Conservation (phyloP, 2,888 invertebrate genomes). For the Andrena dorsata region DNA sequence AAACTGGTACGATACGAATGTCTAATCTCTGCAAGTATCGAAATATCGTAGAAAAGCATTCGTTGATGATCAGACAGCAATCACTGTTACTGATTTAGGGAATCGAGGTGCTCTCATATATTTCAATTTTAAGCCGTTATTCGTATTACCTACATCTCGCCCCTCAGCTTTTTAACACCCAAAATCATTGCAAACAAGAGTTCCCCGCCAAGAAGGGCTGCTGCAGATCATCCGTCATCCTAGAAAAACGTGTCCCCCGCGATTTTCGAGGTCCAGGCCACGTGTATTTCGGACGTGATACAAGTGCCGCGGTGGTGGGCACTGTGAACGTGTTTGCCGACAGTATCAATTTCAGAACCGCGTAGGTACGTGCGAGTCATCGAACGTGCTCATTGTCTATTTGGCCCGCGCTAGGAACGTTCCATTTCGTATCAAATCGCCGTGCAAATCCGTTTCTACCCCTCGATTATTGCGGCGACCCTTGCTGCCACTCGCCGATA, state of each 20-base stretch:
- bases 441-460: slow-evolving; percentile 15
- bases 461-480: not conserved
- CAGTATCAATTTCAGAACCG: slow-evolving; percentile 80
- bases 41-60: too few species aligned
- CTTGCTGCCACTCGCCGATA: not conserved
- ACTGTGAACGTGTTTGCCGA: slow-evolving; percentile 79
- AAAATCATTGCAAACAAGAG: not conserved
- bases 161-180: too few species aligned
- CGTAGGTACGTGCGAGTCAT: slow-evolving; percentile 75
- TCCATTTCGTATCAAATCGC: slow-evolving; percentile 61
- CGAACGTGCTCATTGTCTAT: slow-evolving; percentile 72
- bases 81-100: too few species aligned
- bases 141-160: too few species aligned
- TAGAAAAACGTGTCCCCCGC: slow-evolving; percentile 33
- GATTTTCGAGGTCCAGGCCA: slow-evolving; percentile 61
- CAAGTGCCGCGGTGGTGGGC: slow-evolving; percentile 61
- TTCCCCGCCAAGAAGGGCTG: not conserved
- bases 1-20: too few species aligned
- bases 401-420: slow-evolving; percentile 62
- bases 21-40: too few species aligned
- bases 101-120: too few species aligned
- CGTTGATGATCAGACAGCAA: too few species aligned
- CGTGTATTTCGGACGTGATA: slow-evolving; percentile 69
- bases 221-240: slow-evolving; percentile 11
- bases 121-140: too few species aligned